Evolutionary conservation across 2,113 vertebrate species (phyloP), one percentile per base, ranked within the genome.

Genomic region (Lepisosteus osseus): DNA sequence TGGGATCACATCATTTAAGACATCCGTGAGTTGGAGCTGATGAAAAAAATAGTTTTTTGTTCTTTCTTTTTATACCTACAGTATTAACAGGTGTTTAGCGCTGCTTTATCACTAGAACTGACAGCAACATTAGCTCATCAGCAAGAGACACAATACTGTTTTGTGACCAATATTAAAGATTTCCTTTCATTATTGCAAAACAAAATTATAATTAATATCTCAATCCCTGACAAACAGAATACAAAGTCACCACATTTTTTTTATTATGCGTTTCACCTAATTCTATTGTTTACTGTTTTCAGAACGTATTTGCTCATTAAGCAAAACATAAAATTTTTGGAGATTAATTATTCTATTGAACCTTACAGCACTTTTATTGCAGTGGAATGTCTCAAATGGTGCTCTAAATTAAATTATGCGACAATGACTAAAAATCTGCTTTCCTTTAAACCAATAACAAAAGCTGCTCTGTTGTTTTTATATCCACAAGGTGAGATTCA

Each of bases 361-460:
- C 74, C 70, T n/a, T 43, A 59, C 62, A 66, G 74, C 17, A 67
- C 54, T 42, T 44, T 42, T 41, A 44, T 3, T 65, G 44, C 6
- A 65, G 64, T 43, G 43, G 13, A 65, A 41, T 9, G 9, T 44
- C 64, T 65, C 42, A 13, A 41, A 13, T 29, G 15, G 64, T 42
- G 17, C 67, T 41, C 62, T 68, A 64, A 68, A 67, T 29, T 54
- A 63, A 76, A 74, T 80, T 73, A 80, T 7, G 67, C 64, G 3
- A 44, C 29, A 64, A 44, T 65, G 65, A 45, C 63, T 73, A 57
- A 15, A 40, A 51, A 59, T 68, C 61, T 65, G 40, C 68, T 69
- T 67, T 59, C 13, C 41, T 40, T 73, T 77, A 41, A 72, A 74
- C 75, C 68, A 51, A 51, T 51, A 51, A 51, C 47, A 51, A 51